A percentile compares a stretch with the other conserved stretches of the same genome.
phyloP scores from a whole-genome alignment of 2,888 invertebrate species.

The Elegia similella region DNA sequence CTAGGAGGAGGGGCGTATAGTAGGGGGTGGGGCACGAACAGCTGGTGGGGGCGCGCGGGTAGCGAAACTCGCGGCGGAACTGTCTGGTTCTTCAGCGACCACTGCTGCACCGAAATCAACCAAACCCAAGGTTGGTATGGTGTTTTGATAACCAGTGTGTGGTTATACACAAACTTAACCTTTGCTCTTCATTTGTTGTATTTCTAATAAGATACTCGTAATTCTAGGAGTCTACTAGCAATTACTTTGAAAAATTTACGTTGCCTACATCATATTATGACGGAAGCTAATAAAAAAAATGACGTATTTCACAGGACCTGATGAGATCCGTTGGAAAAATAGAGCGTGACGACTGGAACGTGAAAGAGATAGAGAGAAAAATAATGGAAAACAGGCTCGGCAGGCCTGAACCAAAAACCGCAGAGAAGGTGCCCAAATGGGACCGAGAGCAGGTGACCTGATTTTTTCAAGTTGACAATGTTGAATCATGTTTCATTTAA shows the following conservation, averaged over 20 bases:
- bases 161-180: too few species aligned
- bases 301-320: constrained; percentile 86
- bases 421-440: constrained; percentile 95
- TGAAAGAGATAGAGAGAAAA: constrained; percentile 94
- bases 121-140: constrained; percentile 83
- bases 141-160: too few species aligned
- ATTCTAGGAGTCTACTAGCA: too few species aligned
- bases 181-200: neutral
- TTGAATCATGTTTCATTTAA: too few species aligned
- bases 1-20: constrained; percentile 66
- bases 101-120: constrained; percentile 79
- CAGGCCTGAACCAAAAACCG: constrained; percentile 80
- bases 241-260: too few species aligned
- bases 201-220: too few species aligned
- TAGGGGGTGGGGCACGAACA: constrained; percentile 55
- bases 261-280: too few species aligned
- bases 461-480: neutral
- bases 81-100: constrained; percentile 82
- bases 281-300: too few species aligned
- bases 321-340: constrained; percentile 94
- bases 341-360: constrained; percentile 94
- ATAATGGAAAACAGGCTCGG: constrained; percentile 89
- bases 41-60: constrained; percentile 61
- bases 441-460: constrained; percentile 87
- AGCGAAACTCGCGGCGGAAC: constrained; percentile 85